phyloP scores from a whole-genome alignment of 2,113 vertebrate genomes.

The Crotalus horridus region DNA sequence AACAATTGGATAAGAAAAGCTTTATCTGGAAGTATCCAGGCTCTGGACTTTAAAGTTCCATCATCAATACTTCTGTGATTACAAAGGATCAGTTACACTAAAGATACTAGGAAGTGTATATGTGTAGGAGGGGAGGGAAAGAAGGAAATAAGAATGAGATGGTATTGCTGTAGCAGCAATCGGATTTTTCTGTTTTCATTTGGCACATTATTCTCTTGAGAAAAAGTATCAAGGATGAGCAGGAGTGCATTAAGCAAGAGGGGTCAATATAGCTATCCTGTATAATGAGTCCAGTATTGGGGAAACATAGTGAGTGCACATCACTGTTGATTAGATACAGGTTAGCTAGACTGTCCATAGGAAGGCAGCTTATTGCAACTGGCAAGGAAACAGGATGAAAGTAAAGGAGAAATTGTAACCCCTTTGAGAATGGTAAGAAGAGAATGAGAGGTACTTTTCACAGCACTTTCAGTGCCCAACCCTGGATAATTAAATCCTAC shows the following conservation, averaged over 20 bases:
- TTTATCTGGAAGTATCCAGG: neutral
- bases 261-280: neutral
- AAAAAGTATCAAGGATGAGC: no score
- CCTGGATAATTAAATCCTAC: neutral
- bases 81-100: neutral
- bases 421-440: neutral
- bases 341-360: neutral
- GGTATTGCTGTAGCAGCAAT: neutral
- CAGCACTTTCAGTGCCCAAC: neutral
- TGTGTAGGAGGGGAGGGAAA: neutral
- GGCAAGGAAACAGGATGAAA: neutral
- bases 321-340: neutral
- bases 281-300: neutral
- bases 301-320: neutral
- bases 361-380: neutral
- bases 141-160: neutral
- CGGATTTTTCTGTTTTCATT: neutral
- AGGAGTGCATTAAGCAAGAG: neutral
- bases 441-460: neutral
- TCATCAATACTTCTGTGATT: neutral
- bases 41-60: neutral
- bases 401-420: neutral
- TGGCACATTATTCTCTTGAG: neutral
- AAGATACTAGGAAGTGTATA: neutral
- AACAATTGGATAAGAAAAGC: neutral